Evolutionary conservation across 2,113 vertebrate genomes (phyloP), one percentile per base, ranked within the genome.

Genomic region (Empidonax alnorum): DNA sequence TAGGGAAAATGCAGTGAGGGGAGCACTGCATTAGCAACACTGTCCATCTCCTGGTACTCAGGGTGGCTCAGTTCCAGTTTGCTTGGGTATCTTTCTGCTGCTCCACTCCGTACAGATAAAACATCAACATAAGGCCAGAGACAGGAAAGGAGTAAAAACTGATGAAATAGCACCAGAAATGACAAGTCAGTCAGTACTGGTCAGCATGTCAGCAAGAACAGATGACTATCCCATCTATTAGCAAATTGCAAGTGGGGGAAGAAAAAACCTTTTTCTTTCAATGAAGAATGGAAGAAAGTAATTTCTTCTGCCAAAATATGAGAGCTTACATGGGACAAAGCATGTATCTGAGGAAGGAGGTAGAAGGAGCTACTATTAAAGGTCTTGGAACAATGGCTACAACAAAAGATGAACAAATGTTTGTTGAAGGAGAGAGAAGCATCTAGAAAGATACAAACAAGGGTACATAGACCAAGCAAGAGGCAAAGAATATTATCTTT

Each of bases 381-480:
- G 20, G 2, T 53, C 46, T 62, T 47, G 24, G 30, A 68, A 72
- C 4, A 81, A 5, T 6, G 50, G 50, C 3, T 33, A 19, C 5
- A 72, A 31, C 0, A 55, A 28, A 53, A 46, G 35, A 21, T 0
- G 3, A 87, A 16, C 1, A 0, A 16, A 4, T 41, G 9, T 17
- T 67, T 71, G 12, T 21, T 74, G 37, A 8, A 76, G 12, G 59
- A 78, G 42, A 76, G 13, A 81, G 20, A 25, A 62, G 12, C 25
- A 50, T 0, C 0, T 31, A 30, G 25, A 37, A 93, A 59, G 23
- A 42, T 41, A 49, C 5, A 53, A 58, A 80, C 5, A 68, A 12
- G 2, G 8, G 14, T 58, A 71, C 42, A 75, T 6, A 69, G 30
- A 77, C 33, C 11, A 59, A 78, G 25, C 7, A 71, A 81, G 33